These are phyloP conservation scores for Chelon labrosus DNA, from an alignment of 2,797 vertebrate genomes.

Conservation along the genomic window DNA sequence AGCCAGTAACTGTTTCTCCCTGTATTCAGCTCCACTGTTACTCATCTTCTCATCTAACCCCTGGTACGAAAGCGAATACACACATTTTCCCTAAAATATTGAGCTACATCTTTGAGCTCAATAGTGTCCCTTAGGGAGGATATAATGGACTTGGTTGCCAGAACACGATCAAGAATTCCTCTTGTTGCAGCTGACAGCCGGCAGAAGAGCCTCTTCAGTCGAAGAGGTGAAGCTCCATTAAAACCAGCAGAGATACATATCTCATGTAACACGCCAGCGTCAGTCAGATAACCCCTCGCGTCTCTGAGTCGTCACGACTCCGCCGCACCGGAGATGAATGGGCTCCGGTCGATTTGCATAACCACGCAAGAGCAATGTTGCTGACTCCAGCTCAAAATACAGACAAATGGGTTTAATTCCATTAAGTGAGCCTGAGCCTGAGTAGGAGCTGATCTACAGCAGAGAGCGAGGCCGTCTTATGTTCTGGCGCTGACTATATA, in stretches of 20 bases:
- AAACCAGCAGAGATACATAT: conserved; percentile 45
- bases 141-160: neutral
- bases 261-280: conserved; percentile 35
- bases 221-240: conserved; percentile 35
- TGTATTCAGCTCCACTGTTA: conserved; percentile 9
- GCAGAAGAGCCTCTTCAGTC: conserved; percentile 5
- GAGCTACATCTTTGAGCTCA: conserved; percentile 7
- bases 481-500: conserved; percentile 14
- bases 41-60: neutral
- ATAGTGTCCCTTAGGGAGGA: neutral
- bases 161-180: neutral
- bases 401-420: conserved; percentile 73
- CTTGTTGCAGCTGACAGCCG: conserved; percentile 4
- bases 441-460: conserved; percentile 46
- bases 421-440: conserved; percentile 64
- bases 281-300: conserved; percentile 28
- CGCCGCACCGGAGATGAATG: conserved; percentile 33
- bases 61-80: neutral
- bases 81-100: conserved; percentile 1
- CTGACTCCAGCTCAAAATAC: conserved; percentile 68
- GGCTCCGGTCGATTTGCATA: conserved; percentile 63
- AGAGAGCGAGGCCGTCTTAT: conserved; percentile 9
- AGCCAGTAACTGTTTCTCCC: neutral
- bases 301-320: conserved; percentile 18
- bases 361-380: conserved; percentile 52